phyloP scores from a whole-genome alignment of 2,113 vertebrate species.

The Eublepharis macularius region DNA sequence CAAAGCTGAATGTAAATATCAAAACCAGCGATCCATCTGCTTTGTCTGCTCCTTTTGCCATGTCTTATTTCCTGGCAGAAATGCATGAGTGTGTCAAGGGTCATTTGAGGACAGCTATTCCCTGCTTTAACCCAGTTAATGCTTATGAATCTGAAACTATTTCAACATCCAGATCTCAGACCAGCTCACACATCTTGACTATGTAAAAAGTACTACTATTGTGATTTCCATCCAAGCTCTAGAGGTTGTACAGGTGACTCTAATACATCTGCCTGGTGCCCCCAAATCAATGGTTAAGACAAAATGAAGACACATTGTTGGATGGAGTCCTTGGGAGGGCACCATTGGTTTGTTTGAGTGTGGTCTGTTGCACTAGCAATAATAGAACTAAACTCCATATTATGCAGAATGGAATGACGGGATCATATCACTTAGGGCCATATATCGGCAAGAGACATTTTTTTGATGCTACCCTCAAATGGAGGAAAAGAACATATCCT shows the following conservation, averaged over 20 bases:
- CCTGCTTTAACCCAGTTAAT: constrained; percentile 34
- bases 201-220: not conserved
- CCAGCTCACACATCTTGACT: not conserved
- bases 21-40: constrained; percentile 31
- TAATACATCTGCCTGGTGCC: not conserved
- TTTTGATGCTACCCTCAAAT: too few relatives aligned
- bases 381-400: not conserved
- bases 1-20: constrained; percentile 42
- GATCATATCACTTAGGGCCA: not conserved
- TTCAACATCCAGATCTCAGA: constrained; percentile 17
- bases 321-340: not conserved
- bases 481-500: too few relatives aligned
- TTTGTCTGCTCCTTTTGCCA: constrained; percentile 36
- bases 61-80: constrained; percentile 46
- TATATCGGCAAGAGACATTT: not conserved
- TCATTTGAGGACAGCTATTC: constrained; percentile 56
- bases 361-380: too few relatives aligned
- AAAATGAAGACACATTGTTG: not conserved
- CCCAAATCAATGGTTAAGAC: not conserved
- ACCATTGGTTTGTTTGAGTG: too few relatives aligned
- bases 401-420: not conserved
- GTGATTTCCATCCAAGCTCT: not conserved
- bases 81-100: constrained; percentile 29
- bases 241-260: accelerated
- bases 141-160: constrained; percentile 23